Base-by-base conservation (phyloP, 2,888 invertebrate genomes). In the Galeopsomyia nigrocyanea region DNA sequence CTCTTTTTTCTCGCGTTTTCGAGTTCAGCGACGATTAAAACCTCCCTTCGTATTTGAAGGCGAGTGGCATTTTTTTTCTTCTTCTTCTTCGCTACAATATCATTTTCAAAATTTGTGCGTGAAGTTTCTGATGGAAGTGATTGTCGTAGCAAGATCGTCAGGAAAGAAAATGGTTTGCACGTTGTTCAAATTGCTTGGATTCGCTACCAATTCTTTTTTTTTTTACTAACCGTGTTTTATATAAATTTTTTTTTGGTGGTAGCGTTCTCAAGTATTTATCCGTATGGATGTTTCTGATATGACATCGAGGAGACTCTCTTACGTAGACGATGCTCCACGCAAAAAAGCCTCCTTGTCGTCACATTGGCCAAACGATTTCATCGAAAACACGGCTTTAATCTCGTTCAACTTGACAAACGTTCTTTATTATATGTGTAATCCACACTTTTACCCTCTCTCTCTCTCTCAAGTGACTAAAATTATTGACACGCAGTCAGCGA, bases 401-500 rank as follows among this genome's bases (percentile, higher is more conserved):
- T 61, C 62, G 68, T 62, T 74, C 53, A 68, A 74, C 74, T 74
- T 61, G 10, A 64, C 57, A 71, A 74, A 74, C 74, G 62, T 13
- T n/a, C n/a, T n/a, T 19, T 13, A 26, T n/a, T 22, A n/a, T 51
- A 64, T 57, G 10, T 56, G 22, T 58, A 58, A 39, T 39, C 26
- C 39, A 50, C 49, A 17, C 17, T 55, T 2, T 64, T 60, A 26
- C n/a, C 39, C 22, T 26, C 26, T 26, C 26, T 57, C 22, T 26
- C 26, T 26, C 26, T 57, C 13, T 49, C 21, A 19, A 21, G 19
- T 22, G 39, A 39, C 39, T 39, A 39, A 39, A 3, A 39, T 39
- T 39, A 39, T 39, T 39, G 39, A 39, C 10, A 39, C 39, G 39
- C 39, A 39, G 39, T 39, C 39, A 39, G 39, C 39, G 39, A 39